A percentile compares a stretch with the other conserved stretches of the same genome.
These are phyloP conservation scores for Prionace glauca DNA, from an alignment of 2,797 vertebrate genomes.

Conservation along the genomic window DNA sequence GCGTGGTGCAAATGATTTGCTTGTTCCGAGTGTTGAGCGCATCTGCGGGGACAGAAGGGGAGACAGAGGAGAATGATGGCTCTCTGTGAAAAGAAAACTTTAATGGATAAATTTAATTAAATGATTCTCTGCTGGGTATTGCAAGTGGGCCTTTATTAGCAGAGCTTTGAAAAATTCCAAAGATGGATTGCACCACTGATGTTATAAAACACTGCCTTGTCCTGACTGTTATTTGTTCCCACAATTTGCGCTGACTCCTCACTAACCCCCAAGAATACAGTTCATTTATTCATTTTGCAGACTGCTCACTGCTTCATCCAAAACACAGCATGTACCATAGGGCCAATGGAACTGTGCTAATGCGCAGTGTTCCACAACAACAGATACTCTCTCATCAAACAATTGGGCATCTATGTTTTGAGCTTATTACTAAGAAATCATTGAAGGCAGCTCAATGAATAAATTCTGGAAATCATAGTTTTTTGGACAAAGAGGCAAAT, in stretches of 20 bases:
- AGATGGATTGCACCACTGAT: slow-evolving; percentile 47
- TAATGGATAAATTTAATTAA: slow-evolving; percentile 53
- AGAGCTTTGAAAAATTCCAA: slow-evolving; percentile 53
- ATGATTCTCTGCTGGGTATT: slow-evolving; percentile 49
- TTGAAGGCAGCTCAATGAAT: slow-evolving; percentile 55
- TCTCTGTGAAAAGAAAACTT: slow-evolving; percentile 37
- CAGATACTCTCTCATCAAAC: slow-evolving; percentile 48
- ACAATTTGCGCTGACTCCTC: slow-evolving; percentile 52
- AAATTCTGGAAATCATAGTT: slow-evolving; percentile 53
- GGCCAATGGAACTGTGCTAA: slow-evolving; percentile 50
- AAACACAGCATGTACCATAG: slow-evolving; percentile 49
- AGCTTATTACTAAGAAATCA: slow-evolving; percentile 45
- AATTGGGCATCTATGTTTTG: slow-evolving; percentile 55
- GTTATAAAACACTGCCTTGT: slow-evolving; percentile 54
- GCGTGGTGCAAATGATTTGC: slow-evolving; percentile 77
- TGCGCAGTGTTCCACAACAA: slow-evolving; percentile 47
- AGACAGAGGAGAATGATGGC: slow-evolving; percentile 31
- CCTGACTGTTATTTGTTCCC: slow-evolving; percentile 53
- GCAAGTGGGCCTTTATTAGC: slow-evolving; percentile 50
- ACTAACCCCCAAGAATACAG: slow-evolving; percentile 51
- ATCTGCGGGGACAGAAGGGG: slow-evolving; percentile 53
- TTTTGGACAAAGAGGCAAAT: slow-evolving; percentile 52
- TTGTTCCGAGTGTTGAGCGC: slow-evolving; percentile 81
- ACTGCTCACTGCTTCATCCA: slow-evolving; percentile 43
- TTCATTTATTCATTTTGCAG: slow-evolving; percentile 48